These are phyloP conservation scores for Lycaon pictus DNA, from an alignment of 2,113 vertebrate species.

Conservation along the genomic window DNA sequence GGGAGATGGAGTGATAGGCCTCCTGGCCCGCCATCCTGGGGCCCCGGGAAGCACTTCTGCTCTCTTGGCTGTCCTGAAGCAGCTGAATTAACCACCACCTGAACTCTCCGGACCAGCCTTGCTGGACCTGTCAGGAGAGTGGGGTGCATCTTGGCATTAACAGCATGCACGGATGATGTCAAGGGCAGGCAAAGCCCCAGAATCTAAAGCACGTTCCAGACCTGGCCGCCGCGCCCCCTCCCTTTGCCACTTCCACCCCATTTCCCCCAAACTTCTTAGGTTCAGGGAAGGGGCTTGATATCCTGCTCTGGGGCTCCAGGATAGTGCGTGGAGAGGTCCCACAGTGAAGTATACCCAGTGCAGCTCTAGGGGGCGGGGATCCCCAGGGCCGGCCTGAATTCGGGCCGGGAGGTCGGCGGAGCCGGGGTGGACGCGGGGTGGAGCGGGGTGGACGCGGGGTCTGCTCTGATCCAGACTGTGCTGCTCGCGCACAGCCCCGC, in stretches of 20 bases:
- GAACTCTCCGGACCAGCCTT: not conserved
- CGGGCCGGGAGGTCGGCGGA: not conserved
- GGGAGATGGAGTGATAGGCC: not conserved
- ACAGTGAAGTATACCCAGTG: not conserved
- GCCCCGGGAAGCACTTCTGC: not conserved
- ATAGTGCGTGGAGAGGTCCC: not conserved
- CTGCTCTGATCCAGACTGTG: not conserved
- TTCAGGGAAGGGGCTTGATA: not conserved
- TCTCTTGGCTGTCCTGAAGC: conserved; percentile 23
- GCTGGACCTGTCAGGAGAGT: not conserved
- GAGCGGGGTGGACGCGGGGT: not conserved
- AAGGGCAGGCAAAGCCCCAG: not conserved
- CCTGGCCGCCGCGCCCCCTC: not conserved
- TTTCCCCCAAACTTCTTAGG: not conserved
- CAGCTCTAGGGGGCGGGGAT: not conserved
- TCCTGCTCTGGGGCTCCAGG: not conserved
- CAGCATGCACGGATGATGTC: not conserved
- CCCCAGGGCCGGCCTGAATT: not conserved
- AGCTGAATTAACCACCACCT: not conserved
- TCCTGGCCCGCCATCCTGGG: not conserved
- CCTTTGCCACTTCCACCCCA: not conserved
- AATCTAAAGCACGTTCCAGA: not conserved
- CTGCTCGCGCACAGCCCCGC: not conserved
- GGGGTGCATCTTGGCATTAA: not conserved
- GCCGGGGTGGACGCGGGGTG: not conserved